These are phyloP conservation scores for Cantharis rufa DNA, from an alignment of 2,888 invertebrate genomes.

Conservation along the genomic window DNA sequence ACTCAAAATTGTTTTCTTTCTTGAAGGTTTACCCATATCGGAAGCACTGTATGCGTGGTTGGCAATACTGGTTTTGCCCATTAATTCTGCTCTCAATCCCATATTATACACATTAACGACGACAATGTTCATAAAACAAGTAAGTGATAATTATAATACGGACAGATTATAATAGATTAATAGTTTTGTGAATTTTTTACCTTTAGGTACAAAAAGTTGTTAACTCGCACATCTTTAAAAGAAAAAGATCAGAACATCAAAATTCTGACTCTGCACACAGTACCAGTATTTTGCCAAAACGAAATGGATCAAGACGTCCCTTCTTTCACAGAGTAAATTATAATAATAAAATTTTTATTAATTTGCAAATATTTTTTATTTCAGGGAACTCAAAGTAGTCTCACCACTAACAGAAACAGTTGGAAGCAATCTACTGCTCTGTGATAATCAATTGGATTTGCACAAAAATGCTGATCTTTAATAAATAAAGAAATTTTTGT, in stretches of 20 bases:
- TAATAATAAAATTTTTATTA: background rate
- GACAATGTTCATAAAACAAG: constrained; percentile 64
- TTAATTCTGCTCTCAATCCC: constrained; percentile 66
- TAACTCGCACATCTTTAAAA: constrained; percentile 20
- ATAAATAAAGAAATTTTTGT: background rate
- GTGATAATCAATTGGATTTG: constrained; percentile 30
- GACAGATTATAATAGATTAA: background rate
- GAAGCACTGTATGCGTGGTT: constrained; percentile 64
- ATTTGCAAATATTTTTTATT: constrained; percentile 21
- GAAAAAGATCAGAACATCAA: constrained; percentile 34
- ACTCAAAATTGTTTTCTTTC: too few relatives aligned
- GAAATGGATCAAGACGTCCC: constrained; percentile 49
- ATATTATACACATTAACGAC: constrained; percentile 66
- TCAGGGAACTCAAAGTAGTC: constrained; percentile 49
- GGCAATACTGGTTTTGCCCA: constrained; percentile 64
- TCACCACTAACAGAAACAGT: constrained; percentile 48
- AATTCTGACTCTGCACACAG: constrained; percentile 58
- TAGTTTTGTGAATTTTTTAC: constrained; percentile 15
- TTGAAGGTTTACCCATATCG: constrained; percentile 59
- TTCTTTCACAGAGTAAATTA: constrained; percentile 52
- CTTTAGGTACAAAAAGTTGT: constrained; percentile 26
- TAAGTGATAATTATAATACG: constrained; percentile 34
- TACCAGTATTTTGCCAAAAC: constrained; percentile 54
- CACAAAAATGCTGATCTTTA: background rate
- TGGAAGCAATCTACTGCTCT: constrained; percentile 46